Conservation (phyloP, 2,113 vertebrate species). For the Mobula hypostoma region DNA sequence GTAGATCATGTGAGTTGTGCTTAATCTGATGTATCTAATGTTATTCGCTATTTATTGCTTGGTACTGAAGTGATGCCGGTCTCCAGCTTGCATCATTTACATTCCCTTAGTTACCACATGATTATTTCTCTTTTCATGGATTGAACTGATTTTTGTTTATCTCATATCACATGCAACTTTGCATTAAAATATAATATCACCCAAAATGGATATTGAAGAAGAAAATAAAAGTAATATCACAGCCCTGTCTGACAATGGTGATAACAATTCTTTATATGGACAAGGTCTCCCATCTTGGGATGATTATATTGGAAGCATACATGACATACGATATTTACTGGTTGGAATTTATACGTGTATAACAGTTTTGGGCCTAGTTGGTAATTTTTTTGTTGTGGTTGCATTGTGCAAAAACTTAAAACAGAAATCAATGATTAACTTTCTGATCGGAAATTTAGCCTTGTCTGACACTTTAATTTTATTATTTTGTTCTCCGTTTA, state of each 20-base stretch:
- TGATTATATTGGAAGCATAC: slow-evolving; percentile 62
- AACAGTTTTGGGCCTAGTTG: slow-evolving; percentile 67
- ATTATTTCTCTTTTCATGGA: no score
- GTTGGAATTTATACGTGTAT: slow-evolving; percentile 71
- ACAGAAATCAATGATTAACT: slow-evolving; percentile 66
- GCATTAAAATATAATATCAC: no score
- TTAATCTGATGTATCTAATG: no score
- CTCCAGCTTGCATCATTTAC: not conserved
- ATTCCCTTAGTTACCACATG: not conserved
- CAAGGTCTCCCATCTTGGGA: slow-evolving; percentile 63
- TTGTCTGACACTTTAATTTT: slow-evolving; percentile 75
- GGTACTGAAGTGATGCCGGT: not conserved
- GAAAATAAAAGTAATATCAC: slow-evolving; percentile 54
- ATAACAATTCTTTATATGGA: slow-evolving; percentile 48
- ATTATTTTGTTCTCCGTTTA: slow-evolving; percentile 70
- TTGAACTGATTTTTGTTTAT: not conserved
- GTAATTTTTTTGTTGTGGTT: slow-evolving; percentile 63
- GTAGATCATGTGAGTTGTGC: not conserved
- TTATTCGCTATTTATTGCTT: not conserved
- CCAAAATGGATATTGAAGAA: slow-evolving; percentile 61
- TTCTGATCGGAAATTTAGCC: slow-evolving; percentile 69
- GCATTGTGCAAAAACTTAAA: slow-evolving; percentile 60
- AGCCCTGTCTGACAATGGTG: slow-evolving; percentile 47
- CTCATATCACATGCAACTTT: not conserved
- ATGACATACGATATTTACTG: slow-evolving; percentile 69